phyloP scores from a whole-genome alignment of 2,797 vertebrate species.

The Aldrovandia affinis region DNA sequence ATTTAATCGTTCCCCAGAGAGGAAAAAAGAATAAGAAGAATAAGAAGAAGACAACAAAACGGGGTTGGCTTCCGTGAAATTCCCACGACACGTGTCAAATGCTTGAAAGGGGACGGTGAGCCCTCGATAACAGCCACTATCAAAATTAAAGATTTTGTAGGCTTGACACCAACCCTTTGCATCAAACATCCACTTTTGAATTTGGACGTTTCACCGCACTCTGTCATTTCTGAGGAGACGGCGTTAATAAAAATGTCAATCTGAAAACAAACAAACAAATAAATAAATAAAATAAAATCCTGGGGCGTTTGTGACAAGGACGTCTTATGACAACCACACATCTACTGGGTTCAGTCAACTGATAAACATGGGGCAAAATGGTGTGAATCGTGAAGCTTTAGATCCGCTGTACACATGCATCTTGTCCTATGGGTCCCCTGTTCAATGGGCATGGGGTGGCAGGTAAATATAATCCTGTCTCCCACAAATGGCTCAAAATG shows the following conservation, averaged over 20 bases:
- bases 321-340: not conserved
- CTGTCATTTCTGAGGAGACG: not conserved
- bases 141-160: not conserved
- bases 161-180: not conserved
- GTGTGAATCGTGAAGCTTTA: not conserved
- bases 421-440: not conserved
- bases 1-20: not conserved
- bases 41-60: not conserved
- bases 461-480: not conserved
- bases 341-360: not conserved
- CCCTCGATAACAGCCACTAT: not conserved
- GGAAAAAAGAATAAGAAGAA: too few relatives aligned
- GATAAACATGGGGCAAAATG: not conserved
- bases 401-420: not conserved
- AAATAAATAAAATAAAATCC: not conserved
- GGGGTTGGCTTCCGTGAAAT: not conserved
- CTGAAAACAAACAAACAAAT: not conserved
- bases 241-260: not conserved
- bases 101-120: not conserved
- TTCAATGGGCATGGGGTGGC: not conserved
- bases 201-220: constrained; percentile 8
- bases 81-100: not conserved
- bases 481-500: not conserved
- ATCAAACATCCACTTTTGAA: constrained; percentile 11
- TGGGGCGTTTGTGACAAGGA: not conserved